These are phyloP conservation scores for Psilopsiagon aymara DNA, from an alignment of 2,113 vertebrate species.

Conservation along the genomic window DNA sequence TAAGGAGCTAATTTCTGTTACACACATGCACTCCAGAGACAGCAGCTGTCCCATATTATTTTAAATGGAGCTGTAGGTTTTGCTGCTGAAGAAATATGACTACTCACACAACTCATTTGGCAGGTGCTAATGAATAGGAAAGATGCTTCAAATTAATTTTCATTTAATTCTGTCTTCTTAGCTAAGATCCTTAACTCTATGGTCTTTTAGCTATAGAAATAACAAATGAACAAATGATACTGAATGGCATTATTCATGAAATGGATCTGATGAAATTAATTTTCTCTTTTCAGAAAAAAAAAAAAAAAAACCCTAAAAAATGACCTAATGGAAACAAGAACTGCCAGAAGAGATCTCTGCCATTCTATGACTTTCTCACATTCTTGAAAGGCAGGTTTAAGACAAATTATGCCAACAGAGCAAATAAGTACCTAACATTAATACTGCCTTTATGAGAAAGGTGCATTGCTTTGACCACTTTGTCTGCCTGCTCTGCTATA, in stretches of 20 bases:
- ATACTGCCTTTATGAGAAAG: not conserved
- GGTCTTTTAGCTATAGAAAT: not conserved
- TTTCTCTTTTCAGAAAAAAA: not conserved
- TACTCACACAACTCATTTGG: not conserved
- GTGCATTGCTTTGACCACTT: not conserved
- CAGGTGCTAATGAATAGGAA: not conserved
- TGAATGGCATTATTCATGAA: not conserved
- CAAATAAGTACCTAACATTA: not conserved
- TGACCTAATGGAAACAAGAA: not conserved
- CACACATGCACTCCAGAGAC: not conserved
- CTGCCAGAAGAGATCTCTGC: not conserved
- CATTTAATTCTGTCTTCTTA: not conserved
- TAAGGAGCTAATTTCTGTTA: not conserved
- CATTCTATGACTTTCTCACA: not conserved
- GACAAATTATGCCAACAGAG: not conserved
- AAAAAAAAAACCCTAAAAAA: not conserved
- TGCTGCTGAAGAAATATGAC: not conserved
- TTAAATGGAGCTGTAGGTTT: not conserved
- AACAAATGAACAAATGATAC: not conserved
- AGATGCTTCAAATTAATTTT: not conserved
- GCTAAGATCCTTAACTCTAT: not conserved
- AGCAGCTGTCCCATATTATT: not conserved
- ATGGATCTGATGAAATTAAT: not conserved
- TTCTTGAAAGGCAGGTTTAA: conserved; percentile 15
- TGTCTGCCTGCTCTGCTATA: not conserved